These are phyloP conservation scores for Sceliomorpha sp. DNA, from an alignment of 2,888 invertebrate genomes.

Conservation along the genomic window DNA sequence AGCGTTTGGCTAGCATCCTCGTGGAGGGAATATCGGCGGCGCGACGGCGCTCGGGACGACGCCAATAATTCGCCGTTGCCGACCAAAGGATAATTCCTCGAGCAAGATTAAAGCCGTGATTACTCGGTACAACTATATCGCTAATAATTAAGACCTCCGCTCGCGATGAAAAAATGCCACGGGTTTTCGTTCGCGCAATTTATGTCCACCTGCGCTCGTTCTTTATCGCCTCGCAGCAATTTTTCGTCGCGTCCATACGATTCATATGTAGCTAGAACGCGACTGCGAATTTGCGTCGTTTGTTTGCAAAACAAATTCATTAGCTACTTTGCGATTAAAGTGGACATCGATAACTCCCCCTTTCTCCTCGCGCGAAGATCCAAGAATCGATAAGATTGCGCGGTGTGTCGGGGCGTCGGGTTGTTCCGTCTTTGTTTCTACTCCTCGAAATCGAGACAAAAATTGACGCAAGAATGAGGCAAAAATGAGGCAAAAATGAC, in stretches of 20 bases:
- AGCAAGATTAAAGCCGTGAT: slow-evolving; percentile 25
- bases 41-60: not conserved
- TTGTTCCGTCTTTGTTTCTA: too few species aligned
- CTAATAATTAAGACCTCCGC: slow-evolving; percentile 41
- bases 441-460: too few species aligned
- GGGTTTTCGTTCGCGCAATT: slow-evolving; percentile 20
- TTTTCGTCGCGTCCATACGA: slow-evolving; percentile 5
- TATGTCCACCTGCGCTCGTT: slow-evolving; percentile 19
- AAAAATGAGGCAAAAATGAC: too few species aligned
- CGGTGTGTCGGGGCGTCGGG: too few species aligned
- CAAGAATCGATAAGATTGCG: slow-evolving; percentile 33
- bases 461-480: too few species aligned
- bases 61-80: too few species aligned
- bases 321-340: not conserved
- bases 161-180: slow-evolving; percentile 13
- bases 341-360: slow-evolving; percentile 1
- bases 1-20: slow-evolving; percentile 10
- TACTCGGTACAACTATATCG: slow-evolving; percentile 40
- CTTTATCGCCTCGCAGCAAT: slow-evolving; percentile 22
- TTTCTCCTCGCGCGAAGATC: slow-evolving; percentile 27
- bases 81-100: slow-evolving; percentile 5
- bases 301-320: slow-evolving; percentile 6
- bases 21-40: slow-evolving; percentile 2
- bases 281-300: slow-evolving; percentile 28
- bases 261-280: slow-evolving; percentile 2